Conservation (phyloP, 2,797 vertebrate genomes). For the Anguilla obscura region DNA sequence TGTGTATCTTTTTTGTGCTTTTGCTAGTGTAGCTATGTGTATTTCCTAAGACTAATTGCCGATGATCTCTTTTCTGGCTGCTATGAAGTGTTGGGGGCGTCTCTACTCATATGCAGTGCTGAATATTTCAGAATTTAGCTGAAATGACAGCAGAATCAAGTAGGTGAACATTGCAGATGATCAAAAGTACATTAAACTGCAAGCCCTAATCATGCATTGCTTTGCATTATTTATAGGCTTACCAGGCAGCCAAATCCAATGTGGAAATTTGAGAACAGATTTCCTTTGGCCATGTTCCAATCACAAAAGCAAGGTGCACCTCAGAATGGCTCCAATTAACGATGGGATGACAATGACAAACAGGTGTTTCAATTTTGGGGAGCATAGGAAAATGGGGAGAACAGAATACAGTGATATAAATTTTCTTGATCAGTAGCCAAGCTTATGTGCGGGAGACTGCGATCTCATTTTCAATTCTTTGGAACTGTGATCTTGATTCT, state of each 20-base stretch:
- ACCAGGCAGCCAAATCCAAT: background rate
- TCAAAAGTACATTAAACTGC: background rate
- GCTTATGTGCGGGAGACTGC: too few relatives aligned
- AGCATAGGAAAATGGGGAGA: too few relatives aligned
- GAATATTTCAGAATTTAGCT: background rate
- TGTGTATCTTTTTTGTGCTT: background rate
- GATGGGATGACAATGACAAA: too few relatives aligned
- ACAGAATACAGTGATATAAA: too few relatives aligned
- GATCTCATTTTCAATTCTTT: too few relatives aligned
- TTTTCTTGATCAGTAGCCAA: too few relatives aligned
- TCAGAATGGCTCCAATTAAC: background rate
- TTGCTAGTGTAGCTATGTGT: background rate
- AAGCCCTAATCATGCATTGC: background rate
- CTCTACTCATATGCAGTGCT: background rate
- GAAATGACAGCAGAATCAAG: background rate
- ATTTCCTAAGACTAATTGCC: background rate
- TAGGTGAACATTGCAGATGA: background rate
- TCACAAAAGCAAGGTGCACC: background rate
- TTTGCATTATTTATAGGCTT: background rate
- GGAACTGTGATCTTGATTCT: too few relatives aligned
- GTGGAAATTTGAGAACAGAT: background rate
- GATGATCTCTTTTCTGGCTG: background rate
- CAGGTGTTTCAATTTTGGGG: too few relatives aligned
- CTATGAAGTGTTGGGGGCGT: background rate
- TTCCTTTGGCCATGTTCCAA: background rate